phyloP scores from a whole-genome alignment of 2,888 invertebrate species.

The Smittia sp. region DNA sequence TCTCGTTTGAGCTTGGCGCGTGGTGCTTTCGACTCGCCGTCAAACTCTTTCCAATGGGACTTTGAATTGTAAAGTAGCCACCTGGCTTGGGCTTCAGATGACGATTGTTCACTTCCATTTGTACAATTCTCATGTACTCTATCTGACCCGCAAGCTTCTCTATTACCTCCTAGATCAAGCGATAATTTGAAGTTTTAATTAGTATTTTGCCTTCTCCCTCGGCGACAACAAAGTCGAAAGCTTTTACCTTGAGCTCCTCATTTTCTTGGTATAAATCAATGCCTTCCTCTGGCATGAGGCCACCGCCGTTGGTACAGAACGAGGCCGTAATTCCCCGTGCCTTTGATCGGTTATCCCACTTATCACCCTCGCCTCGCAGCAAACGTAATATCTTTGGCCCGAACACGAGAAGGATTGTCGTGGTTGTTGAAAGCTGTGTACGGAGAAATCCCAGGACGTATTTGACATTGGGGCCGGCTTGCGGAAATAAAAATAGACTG shows the following conservation, averaged over 20 bases:
- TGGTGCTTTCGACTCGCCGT: constrained; percentile 49
- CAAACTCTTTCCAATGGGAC: constrained; percentile 48
- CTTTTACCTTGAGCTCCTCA: constrained; percentile 77
- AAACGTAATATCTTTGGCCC: constrained; percentile 71
- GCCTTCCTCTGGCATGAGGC: constrained; percentile 78
- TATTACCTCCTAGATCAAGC: constrained; percentile 75
- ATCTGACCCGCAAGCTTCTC: constrained; percentile 88
- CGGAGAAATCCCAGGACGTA: constrained; percentile 88
- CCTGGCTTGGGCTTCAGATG: constrained; percentile 81
- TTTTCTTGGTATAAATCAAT: constrained; percentile 87
- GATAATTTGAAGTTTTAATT: neutral
- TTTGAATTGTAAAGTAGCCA: constrained; percentile 70
- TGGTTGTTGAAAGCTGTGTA: constrained; percentile 87
- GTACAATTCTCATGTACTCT: constrained; percentile 90
- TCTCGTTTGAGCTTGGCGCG: constrained; percentile 33
- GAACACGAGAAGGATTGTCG: constrained; percentile 55
- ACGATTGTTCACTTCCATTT: constrained; percentile 89
- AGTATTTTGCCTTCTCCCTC: neutral
- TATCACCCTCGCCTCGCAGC: constrained; percentile 80
- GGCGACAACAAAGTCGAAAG: neutral
- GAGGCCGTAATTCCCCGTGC: constrained; percentile 82
- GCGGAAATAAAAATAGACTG: constrained; percentile 80
- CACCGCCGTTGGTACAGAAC: constrained; percentile 82
- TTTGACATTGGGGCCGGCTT: constrained; percentile 88
- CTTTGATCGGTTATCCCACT: constrained; percentile 82